These are phyloP conservation scores for Perodicticus potto DNA, from an alignment of 2,797 vertebrate genomes.

Conservation along the genomic window DNA sequence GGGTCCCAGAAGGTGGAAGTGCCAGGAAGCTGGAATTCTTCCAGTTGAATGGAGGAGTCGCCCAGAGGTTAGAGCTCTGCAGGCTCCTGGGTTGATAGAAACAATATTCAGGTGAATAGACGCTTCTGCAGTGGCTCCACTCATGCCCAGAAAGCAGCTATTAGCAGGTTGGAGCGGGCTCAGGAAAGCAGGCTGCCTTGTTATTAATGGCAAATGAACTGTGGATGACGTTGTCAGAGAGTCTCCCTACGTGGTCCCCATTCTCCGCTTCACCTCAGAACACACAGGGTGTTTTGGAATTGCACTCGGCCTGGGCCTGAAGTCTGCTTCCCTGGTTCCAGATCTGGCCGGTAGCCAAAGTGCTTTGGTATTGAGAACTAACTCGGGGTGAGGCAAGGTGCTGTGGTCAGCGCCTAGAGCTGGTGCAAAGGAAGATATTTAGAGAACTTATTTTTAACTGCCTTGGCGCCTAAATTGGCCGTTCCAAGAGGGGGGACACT, in stretches of 20 bases:
- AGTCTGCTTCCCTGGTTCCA: conserved; percentile 21
- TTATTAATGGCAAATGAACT: conserved; percentile 68
- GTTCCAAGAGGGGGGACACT: background rate
- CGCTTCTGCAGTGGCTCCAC: background rate
- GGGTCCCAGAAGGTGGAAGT: background rate
- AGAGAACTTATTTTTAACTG: conserved; percentile 70
- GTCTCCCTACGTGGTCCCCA: background rate
- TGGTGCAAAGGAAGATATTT: conserved; percentile 63
- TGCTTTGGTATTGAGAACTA: conserved; percentile 66
- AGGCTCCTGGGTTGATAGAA: background rate
- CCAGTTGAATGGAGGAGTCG: background rate
- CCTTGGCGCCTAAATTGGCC: conserved; percentile 60
- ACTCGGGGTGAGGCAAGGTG: conserved; percentile 54
- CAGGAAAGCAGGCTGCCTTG: conserved; percentile 40
- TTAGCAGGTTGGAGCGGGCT: conserved; percentile 62
- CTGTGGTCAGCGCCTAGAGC: conserved; percentile 67
- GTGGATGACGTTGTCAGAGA: background rate
- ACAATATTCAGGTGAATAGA: background rate
- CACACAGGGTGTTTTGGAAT: conserved; percentile 27
- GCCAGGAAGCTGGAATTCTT: background rate
- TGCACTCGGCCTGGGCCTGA: conserved; percentile 5
- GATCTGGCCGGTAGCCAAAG: conserved; percentile 64
- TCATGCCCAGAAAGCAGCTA: background rate
- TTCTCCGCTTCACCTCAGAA: background rate
- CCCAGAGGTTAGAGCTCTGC: conserved; percentile 21